These are phyloP conservation scores for Silurus lanzhouensis DNA, from an alignment of 2,797 vertebrate species.

Conservation along the genomic window DNA sequence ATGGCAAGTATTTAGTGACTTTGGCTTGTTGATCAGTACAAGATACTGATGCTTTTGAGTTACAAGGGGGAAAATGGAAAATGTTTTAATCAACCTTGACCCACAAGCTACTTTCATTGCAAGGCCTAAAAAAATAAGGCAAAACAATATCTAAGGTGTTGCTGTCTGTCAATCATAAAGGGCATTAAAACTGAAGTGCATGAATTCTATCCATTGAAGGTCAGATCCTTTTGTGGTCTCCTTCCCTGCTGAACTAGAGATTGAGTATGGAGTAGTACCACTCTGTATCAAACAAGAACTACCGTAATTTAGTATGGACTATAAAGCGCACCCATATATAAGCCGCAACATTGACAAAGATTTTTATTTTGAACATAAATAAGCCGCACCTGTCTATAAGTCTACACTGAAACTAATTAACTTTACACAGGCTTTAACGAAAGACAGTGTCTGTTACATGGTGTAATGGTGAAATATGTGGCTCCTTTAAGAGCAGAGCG, in stretches of 20 bases:
- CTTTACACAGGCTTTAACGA: too few relatives aligned
- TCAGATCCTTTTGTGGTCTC: conserved; percentile 18
- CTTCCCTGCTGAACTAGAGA: conserved; percentile 15
- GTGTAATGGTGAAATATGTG: too few relatives aligned
- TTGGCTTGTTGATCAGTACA: neutral
- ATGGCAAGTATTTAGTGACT: neutral
- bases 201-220: conserved; percentile 33
- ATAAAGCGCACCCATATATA: too few relatives aligned
- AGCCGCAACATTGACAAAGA: too few relatives aligned
- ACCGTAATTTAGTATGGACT: too few relatives aligned
- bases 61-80: neutral
- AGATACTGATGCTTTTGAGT: neutral
- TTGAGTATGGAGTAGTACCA: neutral
- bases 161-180: conserved; percentile 4
- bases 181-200: neutral
- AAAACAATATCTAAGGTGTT: neutral
- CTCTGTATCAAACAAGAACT: too few relatives aligned
- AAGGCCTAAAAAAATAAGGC: neutral
- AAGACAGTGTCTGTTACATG: too few relatives aligned
- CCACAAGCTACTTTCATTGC: neutral
- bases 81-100: too few relatives aligned
- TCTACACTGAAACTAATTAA: too few relatives aligned
- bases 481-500: too few relatives aligned
- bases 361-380: too few relatives aligned
- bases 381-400: too few relatives aligned